Percentiles rank a stretch among this genome's conserved stretches.
Conservation (phyloP, 2,797 vertebrate species). For the Carapus acus region DNA sequence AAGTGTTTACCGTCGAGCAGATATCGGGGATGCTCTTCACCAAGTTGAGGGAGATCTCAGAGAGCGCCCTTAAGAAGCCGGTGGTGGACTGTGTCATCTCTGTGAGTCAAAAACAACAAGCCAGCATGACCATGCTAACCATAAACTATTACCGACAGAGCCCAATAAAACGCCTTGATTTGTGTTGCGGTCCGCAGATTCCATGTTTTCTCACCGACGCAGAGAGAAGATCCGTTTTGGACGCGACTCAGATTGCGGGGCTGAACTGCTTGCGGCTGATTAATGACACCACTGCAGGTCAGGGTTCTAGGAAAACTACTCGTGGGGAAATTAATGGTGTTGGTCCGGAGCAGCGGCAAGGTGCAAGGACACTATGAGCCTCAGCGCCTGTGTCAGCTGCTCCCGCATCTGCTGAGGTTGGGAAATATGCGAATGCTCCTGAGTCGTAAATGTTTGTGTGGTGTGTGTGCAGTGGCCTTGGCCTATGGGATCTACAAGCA, state of each 20-base stretch:
- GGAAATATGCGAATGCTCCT: background rate
- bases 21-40: slow-evolving; percentile 92
- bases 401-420: background rate
- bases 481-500: slow-evolving; percentile 99
- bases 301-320: slow-evolving; percentile 19
- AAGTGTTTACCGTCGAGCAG: slow-evolving; percentile 91
- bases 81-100: slow-evolving; percentile 96
- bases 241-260: slow-evolving; percentile 91
- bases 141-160: background rate
- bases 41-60: slow-evolving; percentile 94
- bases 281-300: slow-evolving; percentile 96
- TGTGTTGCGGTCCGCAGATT: slow-evolving; percentile 70
- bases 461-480: slow-evolving; percentile 79
- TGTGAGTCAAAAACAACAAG: slow-evolving; percentile 70
- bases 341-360: background rate
- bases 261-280: slow-evolving; percentile 92
- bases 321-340: background rate
- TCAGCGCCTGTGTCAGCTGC: background rate
- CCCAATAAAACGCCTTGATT: slow-evolving; percentile 4
- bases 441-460: background rate
- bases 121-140: background rate
- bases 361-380: background rate
- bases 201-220: slow-evolving; percentile 94
- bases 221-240: slow-evolving; percentile 91
- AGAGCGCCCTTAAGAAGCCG: slow-evolving; percentile 91